Percentiles rank a stretch among this genome's conserved stretches.
phyloP scores from a whole-genome alignment of 2,113 vertebrate species.

The Australoheros scitulus region DNA sequence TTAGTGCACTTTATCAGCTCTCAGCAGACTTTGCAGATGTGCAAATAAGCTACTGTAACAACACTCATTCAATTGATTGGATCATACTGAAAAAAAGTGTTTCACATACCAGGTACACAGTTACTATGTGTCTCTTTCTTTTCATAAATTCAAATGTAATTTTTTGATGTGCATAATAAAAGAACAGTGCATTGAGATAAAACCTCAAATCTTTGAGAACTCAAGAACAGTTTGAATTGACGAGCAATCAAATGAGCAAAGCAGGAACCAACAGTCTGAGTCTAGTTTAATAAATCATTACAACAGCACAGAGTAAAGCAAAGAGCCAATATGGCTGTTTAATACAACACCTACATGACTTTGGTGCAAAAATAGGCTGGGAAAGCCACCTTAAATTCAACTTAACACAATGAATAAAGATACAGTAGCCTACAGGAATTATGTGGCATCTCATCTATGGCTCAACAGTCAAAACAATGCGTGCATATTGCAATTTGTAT shows the following conservation, averaged over 20 bases:
- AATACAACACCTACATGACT: background rate
- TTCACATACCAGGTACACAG: background rate
- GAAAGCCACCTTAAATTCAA: background rate
- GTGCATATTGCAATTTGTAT: no score
- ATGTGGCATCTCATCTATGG: background rate
- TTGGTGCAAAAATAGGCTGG: background rate
- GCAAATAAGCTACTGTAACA: background rate
- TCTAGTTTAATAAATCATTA: constrained; percentile 46
- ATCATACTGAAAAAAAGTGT: background rate
- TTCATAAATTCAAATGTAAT: background rate
- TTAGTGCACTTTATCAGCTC: constrained; percentile 7
- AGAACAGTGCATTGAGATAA: background rate
- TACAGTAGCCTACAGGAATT: background rate
- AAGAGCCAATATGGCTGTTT: constrained; percentile 13
- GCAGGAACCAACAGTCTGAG: background rate
- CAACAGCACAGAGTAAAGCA: constrained; percentile 3
- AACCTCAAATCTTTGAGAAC: background rate
- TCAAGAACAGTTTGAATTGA: background rate
- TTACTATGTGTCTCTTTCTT: no score
- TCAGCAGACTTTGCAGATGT: constrained; percentile 30
- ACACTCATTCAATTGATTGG: constrained; percentile 13
- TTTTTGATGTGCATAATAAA: background rate
- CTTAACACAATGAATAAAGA: background rate
- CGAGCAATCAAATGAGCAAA: background rate
- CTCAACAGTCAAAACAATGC: background rate